phyloP scores from a whole-genome alignment of 2,888 invertebrate genomes.

The Boloria euphrosyne region DNA sequence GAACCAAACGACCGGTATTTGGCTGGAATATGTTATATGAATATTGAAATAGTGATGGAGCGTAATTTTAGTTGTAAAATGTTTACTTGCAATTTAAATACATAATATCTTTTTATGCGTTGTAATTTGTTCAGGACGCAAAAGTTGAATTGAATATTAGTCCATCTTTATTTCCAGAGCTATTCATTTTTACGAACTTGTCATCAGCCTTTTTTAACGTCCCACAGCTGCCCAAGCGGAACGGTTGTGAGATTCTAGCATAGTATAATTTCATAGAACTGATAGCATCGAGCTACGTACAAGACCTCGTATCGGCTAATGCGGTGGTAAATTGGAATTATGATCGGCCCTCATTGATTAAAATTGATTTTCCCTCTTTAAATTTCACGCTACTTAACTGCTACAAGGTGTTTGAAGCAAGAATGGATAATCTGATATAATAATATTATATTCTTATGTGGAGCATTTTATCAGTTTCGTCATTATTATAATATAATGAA shows the following conservation, averaged over 20 bases:
- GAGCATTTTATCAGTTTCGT: no score
- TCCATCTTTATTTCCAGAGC: no score
- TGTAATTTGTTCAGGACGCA: no score
- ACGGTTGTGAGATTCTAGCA: not conserved
- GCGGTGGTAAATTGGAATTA: constrained; percentile 19
- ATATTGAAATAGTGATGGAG: not conserved
- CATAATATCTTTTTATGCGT: no score
- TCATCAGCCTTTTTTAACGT: no score
- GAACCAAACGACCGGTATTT: constrained; percentile 1
- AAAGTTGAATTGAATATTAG: no score
- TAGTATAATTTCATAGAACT: constrained; percentile 12
- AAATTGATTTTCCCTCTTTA: constrained; percentile 23
- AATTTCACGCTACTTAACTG: constrained; percentile 17
- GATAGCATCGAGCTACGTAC: constrained; percentile 13
- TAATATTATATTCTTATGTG: no score
- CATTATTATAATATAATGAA: no score
- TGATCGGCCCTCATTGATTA: constrained; percentile 15
- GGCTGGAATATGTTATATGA: not conserved
- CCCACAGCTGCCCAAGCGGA: no score
- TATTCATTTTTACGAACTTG: no score
- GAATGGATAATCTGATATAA: not conserved
- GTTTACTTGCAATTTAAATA: no score
- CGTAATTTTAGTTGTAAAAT: no score
- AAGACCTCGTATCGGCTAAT: constrained; percentile 14
- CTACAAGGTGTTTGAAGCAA: constrained; percentile 14